These are phyloP conservation scores for Anthrax anthrax DNA, from an alignment of 2,888 invertebrate genomes.

Conservation along the genomic window DNA sequence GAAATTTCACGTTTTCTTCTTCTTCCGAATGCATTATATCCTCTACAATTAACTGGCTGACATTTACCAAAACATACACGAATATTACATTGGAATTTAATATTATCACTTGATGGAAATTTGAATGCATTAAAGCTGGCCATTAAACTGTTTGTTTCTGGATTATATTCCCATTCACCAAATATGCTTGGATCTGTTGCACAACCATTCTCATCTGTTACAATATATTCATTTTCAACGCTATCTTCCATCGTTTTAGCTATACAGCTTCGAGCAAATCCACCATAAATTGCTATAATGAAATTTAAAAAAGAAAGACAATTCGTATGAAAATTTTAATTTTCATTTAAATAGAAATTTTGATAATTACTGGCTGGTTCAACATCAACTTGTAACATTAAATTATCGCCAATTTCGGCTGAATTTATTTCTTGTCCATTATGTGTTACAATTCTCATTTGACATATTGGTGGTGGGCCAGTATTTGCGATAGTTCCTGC, in stretches of 20 bases:
- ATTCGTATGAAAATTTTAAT: not conserved
- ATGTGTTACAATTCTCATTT: conserved; percentile 79
- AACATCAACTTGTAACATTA: conserved; percentile 73
- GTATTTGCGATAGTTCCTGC: conserved; percentile 92
- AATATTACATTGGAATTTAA: conserved; percentile 90
- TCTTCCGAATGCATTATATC: conserved; percentile 79
- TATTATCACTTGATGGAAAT: conserved; percentile 88
- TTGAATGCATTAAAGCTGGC: conserved; percentile 90
- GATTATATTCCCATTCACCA: conserved; percentile 83
- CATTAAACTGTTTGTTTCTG: conserved; percentile 68
- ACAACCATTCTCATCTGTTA: conserved; percentile 88
- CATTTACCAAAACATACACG: conserved; percentile 90
- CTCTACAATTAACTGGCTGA: conserved; percentile 87
- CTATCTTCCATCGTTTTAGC: conserved; percentile 84
- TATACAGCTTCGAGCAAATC: conserved; percentile 83
- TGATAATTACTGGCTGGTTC: conserved; percentile 51
- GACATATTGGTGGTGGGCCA: conserved; percentile 82
- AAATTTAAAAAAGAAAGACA: not conserved
- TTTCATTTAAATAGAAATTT: not conserved
- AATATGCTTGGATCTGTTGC: conserved; percentile 86
- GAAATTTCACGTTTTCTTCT: conserved; percentile 50
- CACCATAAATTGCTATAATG: conserved; percentile 72
- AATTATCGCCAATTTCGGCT: conserved; percentile 82
- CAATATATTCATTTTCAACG: conserved; percentile 78
- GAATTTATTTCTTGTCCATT: conserved; percentile 79